phyloP scores from a whole-genome alignment of 2,888 invertebrate species.

The Gandaritis pyraliata region DNA sequence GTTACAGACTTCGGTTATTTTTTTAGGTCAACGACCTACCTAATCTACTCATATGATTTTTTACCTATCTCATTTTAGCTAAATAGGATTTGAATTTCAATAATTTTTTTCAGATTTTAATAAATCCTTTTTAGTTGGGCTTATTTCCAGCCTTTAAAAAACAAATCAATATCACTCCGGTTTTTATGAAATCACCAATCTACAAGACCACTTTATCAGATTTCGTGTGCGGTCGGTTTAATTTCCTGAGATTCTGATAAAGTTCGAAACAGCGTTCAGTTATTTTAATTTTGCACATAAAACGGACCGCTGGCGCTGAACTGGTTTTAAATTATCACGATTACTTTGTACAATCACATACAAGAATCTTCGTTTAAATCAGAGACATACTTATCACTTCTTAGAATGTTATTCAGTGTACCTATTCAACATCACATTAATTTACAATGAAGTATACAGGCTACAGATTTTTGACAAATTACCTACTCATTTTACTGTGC shows the following conservation, averaged over 20 bases:
- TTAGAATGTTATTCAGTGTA: neutral
- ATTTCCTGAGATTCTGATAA: conserved; percentile 36
- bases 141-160: neutral
- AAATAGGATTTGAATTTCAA: neutral
- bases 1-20: no score
- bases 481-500: no score
- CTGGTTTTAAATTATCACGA: conserved; percentile 22
- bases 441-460: no score
- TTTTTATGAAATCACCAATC: conserved; percentile 3
- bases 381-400: conserved; percentile 14
- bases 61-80: no score
- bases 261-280: conserved; percentile 22
- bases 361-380: conserved; percentile 26
- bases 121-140: neutral
- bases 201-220: conserved; percentile 8
- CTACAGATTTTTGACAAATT: no score
- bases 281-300: conserved; percentile 36
- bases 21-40: no score
- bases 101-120: neutral
- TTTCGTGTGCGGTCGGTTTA: conserved; percentile 31
- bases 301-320: conserved; percentile 15
- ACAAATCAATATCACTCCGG: neutral
- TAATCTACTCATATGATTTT: no score
- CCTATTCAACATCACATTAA: no score
- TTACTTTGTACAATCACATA: conserved; percentile 24